Evolutionary conservation across 2,113 vertebrate species (phyloP).

Genomic region (Jaculus jaculus): DNA sequence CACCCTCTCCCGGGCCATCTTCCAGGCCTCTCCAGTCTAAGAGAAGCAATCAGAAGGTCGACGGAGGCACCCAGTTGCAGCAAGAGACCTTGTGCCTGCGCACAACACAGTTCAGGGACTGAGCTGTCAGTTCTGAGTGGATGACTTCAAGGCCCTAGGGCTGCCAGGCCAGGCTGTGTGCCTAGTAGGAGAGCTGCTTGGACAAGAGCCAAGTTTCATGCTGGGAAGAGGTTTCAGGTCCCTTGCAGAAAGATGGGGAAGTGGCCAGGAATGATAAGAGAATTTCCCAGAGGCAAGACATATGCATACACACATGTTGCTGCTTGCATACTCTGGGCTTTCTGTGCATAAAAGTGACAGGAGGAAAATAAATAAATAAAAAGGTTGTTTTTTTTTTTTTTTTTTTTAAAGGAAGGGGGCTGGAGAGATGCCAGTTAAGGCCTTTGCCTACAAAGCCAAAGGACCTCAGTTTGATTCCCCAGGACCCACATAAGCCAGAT

Average conservation of each 20-base stretch:
- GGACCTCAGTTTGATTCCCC: too few species aligned
- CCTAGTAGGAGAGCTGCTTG: background rate
- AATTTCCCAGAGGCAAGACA: background rate
- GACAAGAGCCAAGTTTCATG: background rate
- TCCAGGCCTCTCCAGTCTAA: slow-evolving; percentile 45
- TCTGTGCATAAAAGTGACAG: background rate
- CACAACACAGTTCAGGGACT: background rate
- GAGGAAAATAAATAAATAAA: too few species aligned
- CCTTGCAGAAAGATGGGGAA: background rate
- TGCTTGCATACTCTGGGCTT: fast-evolving
- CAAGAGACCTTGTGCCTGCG: background rate
- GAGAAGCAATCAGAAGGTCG: slow-evolving; percentile 50
- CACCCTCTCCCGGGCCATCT: background rate
- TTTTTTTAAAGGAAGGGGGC: too few species aligned
- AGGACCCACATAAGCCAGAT: too few species aligned
- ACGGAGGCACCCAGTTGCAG: slow-evolving; percentile 38
- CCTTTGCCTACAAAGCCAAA: too few species aligned
- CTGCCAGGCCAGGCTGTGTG: background rate
- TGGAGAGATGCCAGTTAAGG: too few species aligned
- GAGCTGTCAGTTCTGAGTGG: background rate
- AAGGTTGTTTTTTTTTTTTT: too few species aligned
- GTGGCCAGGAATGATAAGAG: background rate
- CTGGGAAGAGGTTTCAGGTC: background rate
- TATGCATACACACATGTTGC: background rate
- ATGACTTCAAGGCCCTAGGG: background rate